These are phyloP conservation scores for Acrossocheilus wenchowensis DNA, from an alignment of 2,797 vertebrate genomes.

Conservation along the genomic window DNA sequence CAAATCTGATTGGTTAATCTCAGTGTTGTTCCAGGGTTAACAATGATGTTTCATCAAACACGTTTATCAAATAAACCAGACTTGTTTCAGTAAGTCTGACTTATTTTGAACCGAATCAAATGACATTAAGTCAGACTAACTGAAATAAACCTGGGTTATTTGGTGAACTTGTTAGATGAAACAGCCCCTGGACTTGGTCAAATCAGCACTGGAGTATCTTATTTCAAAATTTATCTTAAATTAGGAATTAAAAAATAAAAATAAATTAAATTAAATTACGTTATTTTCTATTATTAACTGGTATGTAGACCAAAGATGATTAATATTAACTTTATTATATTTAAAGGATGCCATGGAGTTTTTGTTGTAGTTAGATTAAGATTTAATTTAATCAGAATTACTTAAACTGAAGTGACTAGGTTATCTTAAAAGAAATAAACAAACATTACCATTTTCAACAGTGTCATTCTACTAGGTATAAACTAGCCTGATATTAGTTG, in stretches of 20 bases:
- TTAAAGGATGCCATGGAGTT: neutral
- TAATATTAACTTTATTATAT: neutral
- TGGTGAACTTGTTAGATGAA: no score
- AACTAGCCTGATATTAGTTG: neutral
- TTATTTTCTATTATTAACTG: neutral
- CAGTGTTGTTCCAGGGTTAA: no score
- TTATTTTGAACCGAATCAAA: no score
- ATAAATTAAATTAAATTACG: no score
- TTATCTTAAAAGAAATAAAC: neutral
- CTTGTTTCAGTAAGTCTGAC: no score
- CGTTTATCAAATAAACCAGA: no score
- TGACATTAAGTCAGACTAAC: no score
- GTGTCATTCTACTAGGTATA: neutral
- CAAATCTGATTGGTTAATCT: no score
- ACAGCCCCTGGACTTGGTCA: no score
- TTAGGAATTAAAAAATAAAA: neutral
- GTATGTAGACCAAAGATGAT: neutral
- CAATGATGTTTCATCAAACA: no score
- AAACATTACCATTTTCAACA: neutral
- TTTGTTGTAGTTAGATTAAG: neutral
- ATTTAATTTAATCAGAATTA: neutral
- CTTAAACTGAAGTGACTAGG: neutral
- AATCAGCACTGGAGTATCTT: no score
- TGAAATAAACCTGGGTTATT: no score
- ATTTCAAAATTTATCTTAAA: neutral